Conservation (phyloP, 2,113 vertebrate species). For the Delphinus delphis region DNA sequence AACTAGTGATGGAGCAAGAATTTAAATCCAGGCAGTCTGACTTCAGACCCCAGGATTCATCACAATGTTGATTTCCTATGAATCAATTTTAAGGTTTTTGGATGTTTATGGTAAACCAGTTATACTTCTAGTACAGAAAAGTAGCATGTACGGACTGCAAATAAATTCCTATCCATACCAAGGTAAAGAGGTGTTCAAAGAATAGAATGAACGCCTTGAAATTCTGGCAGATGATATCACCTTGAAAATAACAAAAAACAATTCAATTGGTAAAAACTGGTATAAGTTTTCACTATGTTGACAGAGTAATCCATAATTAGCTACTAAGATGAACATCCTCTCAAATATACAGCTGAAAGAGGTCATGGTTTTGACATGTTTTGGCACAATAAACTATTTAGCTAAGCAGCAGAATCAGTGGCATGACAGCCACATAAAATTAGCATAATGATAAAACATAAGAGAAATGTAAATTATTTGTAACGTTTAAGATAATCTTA, state of each 20-base stretch:
- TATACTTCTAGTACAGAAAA: slow-evolving; percentile 30
- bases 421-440: slow-evolving; percentile 2
- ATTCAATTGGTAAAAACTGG: slow-evolving; percentile 6
- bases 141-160: background rate
- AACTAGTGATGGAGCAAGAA: background rate
- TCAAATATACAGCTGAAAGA: slow-evolving; percentile 23
- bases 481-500: slow-evolving; percentile 46
- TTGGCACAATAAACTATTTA: slow-evolving; percentile 64
- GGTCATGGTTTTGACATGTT: slow-evolving; percentile 44
- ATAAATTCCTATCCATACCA: slow-evolving; percentile 22
- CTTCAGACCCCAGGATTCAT: background rate
- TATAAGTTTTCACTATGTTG: slow-evolving; percentile 21
- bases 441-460: slow-evolving; percentile 13
- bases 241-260: background rate
- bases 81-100: slow-evolving; percentile 12
- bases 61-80: slow-evolving; percentile 6
- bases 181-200: slow-evolving; percentile 21
- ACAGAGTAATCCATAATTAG: background rate
- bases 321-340: background rate
- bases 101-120: background rate
- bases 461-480: slow-evolving; percentile 39
- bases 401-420: slow-evolving; percentile 33
- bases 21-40: background rate
- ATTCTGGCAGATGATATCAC: background rate
- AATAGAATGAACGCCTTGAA: background rate